phyloP scores from a whole-genome alignment of 2,888 invertebrate genomes.

The Lepetodrilus schrolli region DNA sequence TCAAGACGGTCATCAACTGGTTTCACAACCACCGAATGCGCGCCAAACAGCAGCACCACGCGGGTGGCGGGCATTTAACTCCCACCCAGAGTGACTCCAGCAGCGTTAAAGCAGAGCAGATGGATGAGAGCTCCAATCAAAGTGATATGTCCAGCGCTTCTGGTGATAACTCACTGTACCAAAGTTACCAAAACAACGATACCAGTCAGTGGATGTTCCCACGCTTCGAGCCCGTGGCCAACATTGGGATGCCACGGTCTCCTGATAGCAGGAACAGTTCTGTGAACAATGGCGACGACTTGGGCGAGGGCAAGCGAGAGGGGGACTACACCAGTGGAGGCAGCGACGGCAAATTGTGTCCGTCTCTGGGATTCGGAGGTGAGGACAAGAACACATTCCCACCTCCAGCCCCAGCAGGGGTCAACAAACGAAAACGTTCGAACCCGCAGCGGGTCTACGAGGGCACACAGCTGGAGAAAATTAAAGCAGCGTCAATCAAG shows the following conservation, averaged over 20 bases:
- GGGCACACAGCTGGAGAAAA: conserved; percentile 77
- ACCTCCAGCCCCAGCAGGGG: conserved; percentile 46
- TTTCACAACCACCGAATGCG: conserved; percentile 99
- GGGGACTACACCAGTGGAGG: conserved; percentile 32
- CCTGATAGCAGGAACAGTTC: conserved; percentile 4
- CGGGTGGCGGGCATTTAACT: conserved; percentile 41
- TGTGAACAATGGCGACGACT: conserved; percentile 41
- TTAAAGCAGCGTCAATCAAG: conserved; percentile 13
- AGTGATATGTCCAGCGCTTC: conserved; percentile 66
- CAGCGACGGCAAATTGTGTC: conserved; percentile 17
- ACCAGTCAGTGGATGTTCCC: conserved; percentile 73
- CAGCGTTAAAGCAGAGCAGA: conserved; percentile 58
- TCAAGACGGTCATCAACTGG: conserved; percentile 99
- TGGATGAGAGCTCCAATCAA: conserved; percentile 66
- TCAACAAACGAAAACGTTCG: conserved; percentile 86
- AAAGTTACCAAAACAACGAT: conserved; percentile 48
- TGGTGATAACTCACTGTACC: conserved; percentile 55
- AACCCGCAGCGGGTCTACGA: conserved; percentile 99
- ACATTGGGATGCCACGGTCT: background rate
- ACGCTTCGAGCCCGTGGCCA: conserved; percentile 66
- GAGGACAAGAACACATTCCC: conserved; percentile 22
- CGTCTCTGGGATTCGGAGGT: background rate
- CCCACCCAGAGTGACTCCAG: conserved; percentile 38
- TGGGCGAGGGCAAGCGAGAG: conserved; percentile 37
- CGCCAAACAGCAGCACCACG: conserved; percentile 80